These are phyloP conservation scores for Melanaphis sacchari DNA, from an alignment of 1,140 invertebrate genomes.

Conservation along the genomic window DNA sequence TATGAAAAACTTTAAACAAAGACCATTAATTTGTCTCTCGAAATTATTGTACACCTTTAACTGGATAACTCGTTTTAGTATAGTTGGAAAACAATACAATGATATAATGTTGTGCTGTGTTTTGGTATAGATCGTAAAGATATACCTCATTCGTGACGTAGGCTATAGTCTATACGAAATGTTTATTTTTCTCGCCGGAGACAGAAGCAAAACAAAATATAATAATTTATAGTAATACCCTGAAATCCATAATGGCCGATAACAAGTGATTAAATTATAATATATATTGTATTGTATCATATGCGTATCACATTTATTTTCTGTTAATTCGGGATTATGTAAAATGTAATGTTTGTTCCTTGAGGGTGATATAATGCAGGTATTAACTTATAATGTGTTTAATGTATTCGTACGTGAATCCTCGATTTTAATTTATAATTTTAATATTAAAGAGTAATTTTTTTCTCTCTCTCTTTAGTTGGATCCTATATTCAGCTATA, in stretches of 20 bases:
- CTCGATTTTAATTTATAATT: background rate
- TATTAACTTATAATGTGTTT: conserved; percentile 16
- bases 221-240: background rate
- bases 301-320: background rate
- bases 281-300: background rate
- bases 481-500: background rate
- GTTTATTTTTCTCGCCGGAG: background rate
- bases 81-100: background rate
- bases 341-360: conserved; percentile 4
- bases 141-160: background rate
- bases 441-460: background rate
- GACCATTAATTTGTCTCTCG: background rate
- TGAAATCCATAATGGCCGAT: background rate
- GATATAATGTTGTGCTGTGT: background rate
- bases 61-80: background rate
- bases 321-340: background rate
- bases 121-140: background rate
- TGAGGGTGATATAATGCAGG: conserved; percentile 2
- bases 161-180: background rate
- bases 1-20: background rate
- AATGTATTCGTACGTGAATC: background rate
- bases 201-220: background rate
- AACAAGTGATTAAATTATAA: background rate
- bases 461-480: background rate
- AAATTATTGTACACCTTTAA: background rate